These are phyloP conservation scores for Anguilla marmorata DNA, from an alignment of 2,797 vertebrate genomes.

Conservation along the genomic window DNA sequence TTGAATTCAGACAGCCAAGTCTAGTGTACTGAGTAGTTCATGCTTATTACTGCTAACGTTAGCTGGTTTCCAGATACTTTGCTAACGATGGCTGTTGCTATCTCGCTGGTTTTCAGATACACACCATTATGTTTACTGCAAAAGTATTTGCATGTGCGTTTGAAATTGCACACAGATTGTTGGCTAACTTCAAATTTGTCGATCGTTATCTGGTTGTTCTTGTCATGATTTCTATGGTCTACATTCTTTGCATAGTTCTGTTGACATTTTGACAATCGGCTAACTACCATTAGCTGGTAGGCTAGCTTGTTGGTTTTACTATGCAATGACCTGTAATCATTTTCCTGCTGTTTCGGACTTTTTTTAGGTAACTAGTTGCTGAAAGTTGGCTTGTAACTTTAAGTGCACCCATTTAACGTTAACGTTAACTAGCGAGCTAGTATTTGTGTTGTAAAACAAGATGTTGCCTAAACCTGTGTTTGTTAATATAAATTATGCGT, in stretches of 20 bases:
- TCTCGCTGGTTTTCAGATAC: not conserved
- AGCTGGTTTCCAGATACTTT: conserved; percentile 44
- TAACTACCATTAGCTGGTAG: not conserved
- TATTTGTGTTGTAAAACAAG: not conserved
- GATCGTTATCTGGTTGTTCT: conserved; percentile 7
- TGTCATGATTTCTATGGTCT: not conserved
- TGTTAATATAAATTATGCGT: not conserved
- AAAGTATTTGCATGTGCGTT: not conserved
- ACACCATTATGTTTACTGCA: not conserved
- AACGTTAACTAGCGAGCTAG: not conserved
- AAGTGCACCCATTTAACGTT: not conserved
- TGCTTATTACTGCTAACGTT: conserved; percentile 21
- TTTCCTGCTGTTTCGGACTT: not conserved
- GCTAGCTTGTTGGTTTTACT: not conserved
- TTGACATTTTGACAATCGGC: not conserved
- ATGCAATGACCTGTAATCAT: not conserved
- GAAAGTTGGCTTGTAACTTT: not conserved
- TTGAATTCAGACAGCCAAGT: not conserved
- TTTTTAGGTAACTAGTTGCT: not conserved
- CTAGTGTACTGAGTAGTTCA: not conserved
- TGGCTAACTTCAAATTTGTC: not conserved
- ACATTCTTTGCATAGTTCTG: conserved; percentile 24
- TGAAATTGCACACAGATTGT: not conserved
- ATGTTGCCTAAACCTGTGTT: not conserved
- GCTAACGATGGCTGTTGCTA: conserved; percentile 32